Evolutionary conservation across 1,140 invertebrate species (phyloP).

Genomic region (Lepidurus apus): DNA sequence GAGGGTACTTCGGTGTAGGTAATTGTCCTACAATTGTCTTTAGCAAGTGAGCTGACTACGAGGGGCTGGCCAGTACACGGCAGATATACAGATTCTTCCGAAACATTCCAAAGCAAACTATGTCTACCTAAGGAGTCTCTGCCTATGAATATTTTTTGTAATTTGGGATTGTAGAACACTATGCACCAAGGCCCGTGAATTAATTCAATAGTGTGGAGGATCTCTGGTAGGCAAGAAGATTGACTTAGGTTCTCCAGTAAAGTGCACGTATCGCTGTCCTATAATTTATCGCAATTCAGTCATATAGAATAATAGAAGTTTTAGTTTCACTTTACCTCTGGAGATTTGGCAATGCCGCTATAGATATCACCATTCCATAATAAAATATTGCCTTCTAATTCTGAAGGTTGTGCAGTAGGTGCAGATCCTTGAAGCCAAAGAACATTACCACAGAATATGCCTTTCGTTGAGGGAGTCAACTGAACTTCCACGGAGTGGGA

Average conservation of each 20-base stretch:
- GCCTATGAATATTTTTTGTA: slow-evolving; percentile 25
- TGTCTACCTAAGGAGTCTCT: slow-evolving; percentile 31
- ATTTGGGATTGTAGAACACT: slow-evolving; percentile 32
- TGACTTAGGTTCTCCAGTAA: slow-evolving; percentile 30
- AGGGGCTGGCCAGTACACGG: not conserved
- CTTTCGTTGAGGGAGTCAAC: slow-evolving; percentile 22
- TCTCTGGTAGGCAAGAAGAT: slow-evolving; percentile 41
- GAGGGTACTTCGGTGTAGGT: slow-evolving; percentile 8
- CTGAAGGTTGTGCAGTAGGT: slow-evolving; percentile 56
- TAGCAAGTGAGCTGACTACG: not conserved
- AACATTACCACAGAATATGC: slow-evolving; percentile 48
- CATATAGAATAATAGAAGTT: slow-evolving; percentile 26
- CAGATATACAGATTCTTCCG: not conserved
- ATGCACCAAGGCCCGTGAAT: slow-evolving; percentile 37
- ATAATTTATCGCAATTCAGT: slow-evolving; percentile 29
- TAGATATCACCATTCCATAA: slow-evolving; percentile 81
- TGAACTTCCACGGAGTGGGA: slow-evolving; percentile 39
- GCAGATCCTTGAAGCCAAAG: slow-evolving; percentile 63
- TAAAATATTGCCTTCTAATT: slow-evolving; percentile 54
- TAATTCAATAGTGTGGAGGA: slow-evolving; percentile 36
- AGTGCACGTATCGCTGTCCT: slow-evolving; percentile 19
- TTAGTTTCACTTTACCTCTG: not conserved
- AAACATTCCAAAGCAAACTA: slow-evolving; percentile 31
- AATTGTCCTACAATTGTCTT: not conserved
- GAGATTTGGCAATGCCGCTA: slow-evolving; percentile 43